These are phyloP conservation scores for Listronotus bonariensis DNA, from an alignment of 1,140 invertebrate genomes.

Conservation along the genomic window DNA sequence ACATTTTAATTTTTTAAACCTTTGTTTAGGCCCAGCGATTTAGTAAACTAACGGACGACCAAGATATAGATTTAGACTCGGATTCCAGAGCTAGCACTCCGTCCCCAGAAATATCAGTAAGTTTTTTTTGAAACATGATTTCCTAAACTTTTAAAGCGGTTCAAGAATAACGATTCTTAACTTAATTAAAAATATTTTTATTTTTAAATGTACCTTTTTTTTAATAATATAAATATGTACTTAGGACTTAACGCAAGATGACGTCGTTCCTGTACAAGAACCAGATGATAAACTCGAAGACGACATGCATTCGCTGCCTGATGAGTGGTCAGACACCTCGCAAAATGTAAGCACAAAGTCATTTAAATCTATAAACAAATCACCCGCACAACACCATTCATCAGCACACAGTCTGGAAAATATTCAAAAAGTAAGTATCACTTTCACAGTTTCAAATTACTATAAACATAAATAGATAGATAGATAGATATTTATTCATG, in stretches of 20 bases:
- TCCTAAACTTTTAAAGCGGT: too few species aligned
- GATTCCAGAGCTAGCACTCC: conserved; percentile 45
- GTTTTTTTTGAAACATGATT: not conserved
- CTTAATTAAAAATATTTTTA: too few species aligned
- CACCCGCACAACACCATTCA: not conserved
- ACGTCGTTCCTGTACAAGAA: not conserved
- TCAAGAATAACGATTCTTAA: too few species aligned
- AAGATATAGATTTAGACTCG: conserved; percentile 44
- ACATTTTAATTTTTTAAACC: too few species aligned
- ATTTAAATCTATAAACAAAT: conserved; percentile 25
- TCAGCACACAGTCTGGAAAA: conserved; percentile 9
- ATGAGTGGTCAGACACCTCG: conserved; percentile 32
- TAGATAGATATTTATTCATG: too few species aligned
- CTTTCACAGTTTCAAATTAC: too few species aligned
- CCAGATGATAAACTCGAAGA: conserved; percentile 27
- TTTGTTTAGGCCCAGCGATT: conserved; percentile 46
- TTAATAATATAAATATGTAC: conserved; percentile 47
- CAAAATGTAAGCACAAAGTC: conserved; percentile 28
- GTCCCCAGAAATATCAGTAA: conserved; percentile 37
- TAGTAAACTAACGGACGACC: conserved; percentile 50
- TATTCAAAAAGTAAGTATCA: conserved; percentile 19
- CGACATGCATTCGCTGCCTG: conserved; percentile 30
- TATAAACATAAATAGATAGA: too few species aligned
- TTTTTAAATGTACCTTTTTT: conserved; percentile 12
- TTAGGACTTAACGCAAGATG: conserved; percentile 5